Conservation (phyloP, 2,113 vertebrate genomes). For the Oryzias javanicus region DNA sequence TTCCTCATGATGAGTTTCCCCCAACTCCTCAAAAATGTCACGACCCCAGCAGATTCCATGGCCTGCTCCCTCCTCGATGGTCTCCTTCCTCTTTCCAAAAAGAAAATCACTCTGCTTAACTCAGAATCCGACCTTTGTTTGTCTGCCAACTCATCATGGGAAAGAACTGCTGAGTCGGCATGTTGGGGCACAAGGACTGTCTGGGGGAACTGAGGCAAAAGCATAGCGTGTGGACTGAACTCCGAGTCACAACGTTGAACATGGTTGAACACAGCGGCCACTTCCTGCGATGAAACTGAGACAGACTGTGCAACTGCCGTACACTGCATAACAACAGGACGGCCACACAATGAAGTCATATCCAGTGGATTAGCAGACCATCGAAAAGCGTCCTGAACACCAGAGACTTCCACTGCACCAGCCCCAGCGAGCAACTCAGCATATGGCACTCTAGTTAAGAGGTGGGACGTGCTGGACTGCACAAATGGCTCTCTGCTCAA, state of each 20-base stretch:
- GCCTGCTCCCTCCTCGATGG: background rate
- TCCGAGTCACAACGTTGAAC: background rate
- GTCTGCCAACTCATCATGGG: background rate
- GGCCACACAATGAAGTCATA: no score
- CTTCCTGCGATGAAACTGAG: background rate
- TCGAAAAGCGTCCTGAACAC: no score
- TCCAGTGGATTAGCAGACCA: no score
- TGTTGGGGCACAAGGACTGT: background rate
- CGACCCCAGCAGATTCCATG: background rate
- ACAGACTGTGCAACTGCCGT: no score
- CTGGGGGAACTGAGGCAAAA: background rate
- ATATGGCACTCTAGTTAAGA: no score
- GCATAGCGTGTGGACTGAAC: background rate
- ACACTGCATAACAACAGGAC: no score
- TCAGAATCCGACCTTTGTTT: background rate
- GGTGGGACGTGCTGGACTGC: no score
- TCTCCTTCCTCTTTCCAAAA: background rate
- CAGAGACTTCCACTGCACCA: no score
- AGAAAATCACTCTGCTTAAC: background rate
- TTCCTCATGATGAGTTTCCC: background rate
- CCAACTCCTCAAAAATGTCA: background rate
- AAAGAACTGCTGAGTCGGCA: background rate
- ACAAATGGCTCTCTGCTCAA: no score
- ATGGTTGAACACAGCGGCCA: background rate
- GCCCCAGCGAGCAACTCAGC: no score